phyloP scores from a whole-genome alignment of 2,888 invertebrate species.

The Orgyia antiqua region DNA sequence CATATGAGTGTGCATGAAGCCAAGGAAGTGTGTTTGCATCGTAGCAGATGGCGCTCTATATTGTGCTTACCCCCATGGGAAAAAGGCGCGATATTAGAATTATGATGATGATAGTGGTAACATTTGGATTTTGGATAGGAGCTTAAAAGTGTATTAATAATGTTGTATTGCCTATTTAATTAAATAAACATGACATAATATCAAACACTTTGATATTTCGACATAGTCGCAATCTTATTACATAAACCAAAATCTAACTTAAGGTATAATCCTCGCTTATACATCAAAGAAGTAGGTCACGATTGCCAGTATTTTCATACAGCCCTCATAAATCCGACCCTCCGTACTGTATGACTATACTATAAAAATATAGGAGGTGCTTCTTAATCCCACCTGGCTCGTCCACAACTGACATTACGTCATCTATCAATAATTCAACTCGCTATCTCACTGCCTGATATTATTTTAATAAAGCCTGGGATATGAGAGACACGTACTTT shows the following conservation, averaged over 20 bases:
- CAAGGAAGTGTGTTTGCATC: too few relatives aligned
- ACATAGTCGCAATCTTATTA: too few relatives aligned
- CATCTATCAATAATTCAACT: slow-evolving; percentile 43
- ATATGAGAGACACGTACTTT: neutral
- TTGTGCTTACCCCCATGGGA: too few relatives aligned
- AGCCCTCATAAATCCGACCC: slow-evolving; percentile 5
- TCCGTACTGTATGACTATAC: neutral
- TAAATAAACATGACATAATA: too few relatives aligned
- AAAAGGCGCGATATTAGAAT: too few relatives aligned
- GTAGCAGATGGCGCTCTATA: too few relatives aligned
- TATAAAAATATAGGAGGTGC: slow-evolving; percentile 3
- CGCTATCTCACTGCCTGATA: slow-evolving; percentile 32
- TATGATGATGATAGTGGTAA: too few relatives aligned
- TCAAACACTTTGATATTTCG: too few relatives aligned
- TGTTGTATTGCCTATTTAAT: too few relatives aligned
- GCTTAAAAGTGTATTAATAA: too few relatives aligned
- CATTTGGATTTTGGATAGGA: too few relatives aligned
- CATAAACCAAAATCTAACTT: slow-evolving; percentile 9
- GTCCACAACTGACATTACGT: slow-evolving; percentile 18
- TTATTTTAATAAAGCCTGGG: slow-evolving; percentile 33
- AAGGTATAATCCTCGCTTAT: slow-evolving; percentile 1
- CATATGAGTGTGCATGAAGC: too few relatives aligned
- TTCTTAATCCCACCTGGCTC: slow-evolving; percentile 23
- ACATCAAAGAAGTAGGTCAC: slow-evolving; percentile 6
- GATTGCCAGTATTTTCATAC: slow-evolving; percentile 12